phyloP scores from a whole-genome alignment of 1,140 invertebrate species.

The Heliconius congener region DNA sequence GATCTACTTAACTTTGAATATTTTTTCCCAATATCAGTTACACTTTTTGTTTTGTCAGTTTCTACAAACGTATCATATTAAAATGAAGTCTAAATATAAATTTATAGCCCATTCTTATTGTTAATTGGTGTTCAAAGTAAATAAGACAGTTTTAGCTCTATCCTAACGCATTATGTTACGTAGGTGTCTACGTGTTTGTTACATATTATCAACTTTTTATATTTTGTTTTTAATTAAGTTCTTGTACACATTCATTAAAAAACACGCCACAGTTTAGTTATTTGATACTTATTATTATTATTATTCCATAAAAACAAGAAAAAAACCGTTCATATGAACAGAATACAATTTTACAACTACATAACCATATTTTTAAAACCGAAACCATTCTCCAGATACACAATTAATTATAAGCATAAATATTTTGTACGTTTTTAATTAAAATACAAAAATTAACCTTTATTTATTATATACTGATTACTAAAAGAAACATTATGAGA shows the following conservation, averaged over 20 bases:
- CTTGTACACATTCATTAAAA: neutral
- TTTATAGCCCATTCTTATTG: constrained; percentile 76
- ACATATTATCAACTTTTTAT: neutral
- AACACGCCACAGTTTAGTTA: neutral
- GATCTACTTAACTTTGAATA: too few relatives aligned
- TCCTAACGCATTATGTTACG: neutral
- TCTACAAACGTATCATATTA: neutral
- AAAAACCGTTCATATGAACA: neutral
- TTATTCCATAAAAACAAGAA: neutral
- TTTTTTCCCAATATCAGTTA: too few relatives aligned
- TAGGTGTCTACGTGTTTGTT: constrained; percentile 9
- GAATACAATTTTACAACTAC: neutral
- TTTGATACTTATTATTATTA: neutral
- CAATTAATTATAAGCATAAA: neutral
- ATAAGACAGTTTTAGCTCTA: constrained; percentile 11
- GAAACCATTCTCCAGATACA: neutral
- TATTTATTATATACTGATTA: neutral
- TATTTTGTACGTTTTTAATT: neutral
- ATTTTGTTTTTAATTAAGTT: constrained; percentile 2
- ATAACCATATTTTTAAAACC: neutral
- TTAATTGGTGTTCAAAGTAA: constrained; percentile 78
- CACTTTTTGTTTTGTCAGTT: too few relatives aligned
- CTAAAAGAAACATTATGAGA: neutral
- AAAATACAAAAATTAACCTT: too few relatives aligned
- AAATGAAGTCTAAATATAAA: constrained; percentile 33